A percentile compares a stretch with the other conserved stretches of the same genome.
These are phyloP conservation scores for Trachelipus rathkii DNA, from an alignment of 1,140 invertebrate species.

Conservation along the genomic window DNA sequence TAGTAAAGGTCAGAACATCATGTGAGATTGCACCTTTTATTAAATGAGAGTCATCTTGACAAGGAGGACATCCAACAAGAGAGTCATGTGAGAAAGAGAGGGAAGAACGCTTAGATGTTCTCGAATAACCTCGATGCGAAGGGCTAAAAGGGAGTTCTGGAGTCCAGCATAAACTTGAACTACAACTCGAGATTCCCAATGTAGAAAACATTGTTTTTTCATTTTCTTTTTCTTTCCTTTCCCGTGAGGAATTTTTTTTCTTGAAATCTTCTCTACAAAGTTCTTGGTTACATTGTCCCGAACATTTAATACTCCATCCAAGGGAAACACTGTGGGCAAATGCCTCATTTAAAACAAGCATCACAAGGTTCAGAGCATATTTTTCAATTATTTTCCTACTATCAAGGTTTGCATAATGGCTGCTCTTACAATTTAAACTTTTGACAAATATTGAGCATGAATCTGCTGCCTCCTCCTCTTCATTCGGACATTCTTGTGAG, in stretches of 20 bases:
- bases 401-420: too few species aligned
- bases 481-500: too few species aligned
- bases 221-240: background rate
- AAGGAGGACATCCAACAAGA: background rate
- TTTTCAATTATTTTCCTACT: background rate
- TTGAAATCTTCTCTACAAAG: conserved; percentile 7
- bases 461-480: too few species aligned
- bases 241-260: background rate
- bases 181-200: background rate
- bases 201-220: background rate
- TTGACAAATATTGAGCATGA: too few species aligned
- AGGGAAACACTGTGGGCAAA: background rate
- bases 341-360: background rate
- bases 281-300: background rate
- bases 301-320: conserved; percentile 2
- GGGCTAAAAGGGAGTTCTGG: background rate
- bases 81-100: background rate
- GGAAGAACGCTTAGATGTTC: background rate
- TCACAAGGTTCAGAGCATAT: background rate
- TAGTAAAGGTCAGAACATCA: background rate
- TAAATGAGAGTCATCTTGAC: background rate
- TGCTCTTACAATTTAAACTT: too few species aligned
- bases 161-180: conserved; percentile 4
- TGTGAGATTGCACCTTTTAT: background rate
- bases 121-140: background rate